A percentile compares a stretch with the other conserved stretches of the same genome.
These are phyloP conservation scores for Copsychus sechellarum DNA, from an alignment of 2,113 vertebrate species.

Conservation along the genomic window DNA sequence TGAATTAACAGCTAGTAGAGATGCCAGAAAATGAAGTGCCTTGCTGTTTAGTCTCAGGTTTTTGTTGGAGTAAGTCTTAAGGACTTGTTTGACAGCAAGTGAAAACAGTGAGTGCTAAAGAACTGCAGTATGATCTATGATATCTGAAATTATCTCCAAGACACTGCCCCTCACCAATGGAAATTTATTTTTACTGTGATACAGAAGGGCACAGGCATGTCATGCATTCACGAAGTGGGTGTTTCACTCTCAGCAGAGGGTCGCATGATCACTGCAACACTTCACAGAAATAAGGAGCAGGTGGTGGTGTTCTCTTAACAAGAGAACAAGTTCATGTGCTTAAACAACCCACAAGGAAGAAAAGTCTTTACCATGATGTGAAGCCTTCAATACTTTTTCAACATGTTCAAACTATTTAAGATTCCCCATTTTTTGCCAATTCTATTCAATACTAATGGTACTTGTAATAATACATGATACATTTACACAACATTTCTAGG, in stretches of 20 bases:
- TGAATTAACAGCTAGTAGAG: background rate
- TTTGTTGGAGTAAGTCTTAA: background rate
- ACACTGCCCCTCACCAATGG: background rate
- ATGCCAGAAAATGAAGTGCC: background rate
- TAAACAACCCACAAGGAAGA: background rate
- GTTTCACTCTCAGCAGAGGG: background rate
- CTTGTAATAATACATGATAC: background rate
- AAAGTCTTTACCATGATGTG: background rate
- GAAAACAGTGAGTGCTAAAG: background rate
- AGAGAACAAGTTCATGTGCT: background rate
- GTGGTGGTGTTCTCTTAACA: background rate
- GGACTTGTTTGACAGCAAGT: background rate
- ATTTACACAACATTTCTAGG: background rate
- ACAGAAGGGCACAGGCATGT: constrained; percentile 21
- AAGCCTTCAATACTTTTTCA: background rate
- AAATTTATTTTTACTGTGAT: constrained; percentile 42
- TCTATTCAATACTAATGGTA: background rate
- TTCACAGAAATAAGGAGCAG: background rate
- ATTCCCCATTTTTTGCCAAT: background rate
- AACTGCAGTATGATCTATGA: background rate
- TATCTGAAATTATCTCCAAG: background rate
- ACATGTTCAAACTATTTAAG: background rate
- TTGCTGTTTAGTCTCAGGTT: background rate
- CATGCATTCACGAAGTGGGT: constrained; percentile 3
- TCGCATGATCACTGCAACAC: background rate